These are phyloP conservation scores for Penelope pileata DNA, from an alignment of 2,113 vertebrate species.

Conservation along the genomic window DNA sequence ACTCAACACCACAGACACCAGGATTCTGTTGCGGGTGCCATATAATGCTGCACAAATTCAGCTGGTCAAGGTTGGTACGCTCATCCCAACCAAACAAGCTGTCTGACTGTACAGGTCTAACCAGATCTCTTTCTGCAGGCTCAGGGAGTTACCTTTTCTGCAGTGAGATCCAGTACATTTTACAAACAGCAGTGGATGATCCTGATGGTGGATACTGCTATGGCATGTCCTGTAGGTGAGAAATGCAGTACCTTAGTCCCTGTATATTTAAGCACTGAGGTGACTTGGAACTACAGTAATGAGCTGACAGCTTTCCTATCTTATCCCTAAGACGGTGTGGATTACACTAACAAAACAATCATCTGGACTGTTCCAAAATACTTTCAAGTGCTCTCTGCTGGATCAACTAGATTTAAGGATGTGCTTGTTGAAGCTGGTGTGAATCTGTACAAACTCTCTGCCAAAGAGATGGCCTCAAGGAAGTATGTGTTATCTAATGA, in stretches of 20 bases:
- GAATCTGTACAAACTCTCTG: constrained; percentile 72
- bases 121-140: constrained; percentile 61
- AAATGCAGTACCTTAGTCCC: neutral
- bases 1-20: constrained; percentile 46
- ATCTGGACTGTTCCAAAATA: constrained; percentile 81
- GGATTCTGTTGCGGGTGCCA: constrained; percentile 57
- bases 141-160: constrained; percentile 77
- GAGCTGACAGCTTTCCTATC: neutral
- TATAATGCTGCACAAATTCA: constrained; percentile 27
- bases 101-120: neutral
- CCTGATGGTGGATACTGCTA: constrained; percentile 71
- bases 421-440: constrained; percentile 78
- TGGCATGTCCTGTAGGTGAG: constrained; percentile 76
- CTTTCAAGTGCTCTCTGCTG: constrained; percentile 70
- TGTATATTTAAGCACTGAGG: no score
- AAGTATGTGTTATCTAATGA: constrained; percentile 67
- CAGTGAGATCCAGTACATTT: constrained; percentile 78
- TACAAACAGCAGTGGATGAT: constrained; percentile 75
- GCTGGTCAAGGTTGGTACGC: constrained; percentile 14
- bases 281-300: neutral
- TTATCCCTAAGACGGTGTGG: constrained; percentile 73
- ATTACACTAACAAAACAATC: constrained; percentile 65
- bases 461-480: constrained; percentile 63
- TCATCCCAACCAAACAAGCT: neutral
- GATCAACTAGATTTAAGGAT: constrained; percentile 33